Evolutionary conservation across 2,797 vertebrate species (phyloP).

Genomic region (Pampus argenteus): DNA sequence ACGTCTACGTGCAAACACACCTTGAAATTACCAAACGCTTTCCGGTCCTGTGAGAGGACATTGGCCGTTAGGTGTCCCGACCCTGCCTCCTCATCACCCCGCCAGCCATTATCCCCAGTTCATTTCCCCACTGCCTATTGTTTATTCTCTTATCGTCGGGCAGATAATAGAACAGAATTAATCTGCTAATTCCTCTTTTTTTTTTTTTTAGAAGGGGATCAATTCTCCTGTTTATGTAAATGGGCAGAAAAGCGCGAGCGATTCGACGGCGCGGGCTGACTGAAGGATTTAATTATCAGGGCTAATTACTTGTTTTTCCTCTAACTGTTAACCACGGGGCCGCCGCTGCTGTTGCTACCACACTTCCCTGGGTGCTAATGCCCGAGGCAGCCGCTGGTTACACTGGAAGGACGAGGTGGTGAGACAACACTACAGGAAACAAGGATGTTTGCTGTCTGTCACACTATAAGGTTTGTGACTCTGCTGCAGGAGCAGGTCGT

Average conservation of each 20-base stretch:
- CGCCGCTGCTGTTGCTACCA: slow-evolving; percentile 29
- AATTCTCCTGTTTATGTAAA: slow-evolving; percentile 71
- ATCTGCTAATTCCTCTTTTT: slow-evolving; percentile 72
- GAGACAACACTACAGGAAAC: slow-evolving; percentile 26
- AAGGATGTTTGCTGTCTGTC: slow-evolving; percentile 27
- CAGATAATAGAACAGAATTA: slow-evolving; percentile 74
- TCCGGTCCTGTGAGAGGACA: slow-evolving; percentile 13
- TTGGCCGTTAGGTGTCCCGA: slow-evolving; percentile 27
- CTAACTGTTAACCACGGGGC: slow-evolving; percentile 65
- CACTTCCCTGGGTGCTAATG: slow-evolving; percentile 48
- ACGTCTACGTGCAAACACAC: background rate
- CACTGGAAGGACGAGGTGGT: slow-evolving; percentile 1
- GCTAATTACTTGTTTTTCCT: slow-evolving; percentile 78
- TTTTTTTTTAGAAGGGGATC: slow-evolving; percentile 52
- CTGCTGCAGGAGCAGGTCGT: background rate
- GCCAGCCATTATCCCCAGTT: slow-evolving; percentile 55
- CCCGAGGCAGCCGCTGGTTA: slow-evolving; percentile 33
- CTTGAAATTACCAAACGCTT: slow-evolving; percentile 23
- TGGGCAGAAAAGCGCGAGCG: slow-evolving; percentile 33
- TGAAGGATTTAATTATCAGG: slow-evolving; percentile 77
- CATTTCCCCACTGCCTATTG: slow-evolving; percentile 60
- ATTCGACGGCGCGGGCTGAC: slow-evolving; percentile 39
- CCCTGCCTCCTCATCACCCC: slow-evolving; percentile 30
- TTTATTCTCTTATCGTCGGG: slow-evolving; percentile 74
- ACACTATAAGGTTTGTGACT: background rate